These are phyloP conservation scores for Amazona vittata DNA, from an alignment of 2,113 vertebrate species.

Conservation along the genomic window DNA sequence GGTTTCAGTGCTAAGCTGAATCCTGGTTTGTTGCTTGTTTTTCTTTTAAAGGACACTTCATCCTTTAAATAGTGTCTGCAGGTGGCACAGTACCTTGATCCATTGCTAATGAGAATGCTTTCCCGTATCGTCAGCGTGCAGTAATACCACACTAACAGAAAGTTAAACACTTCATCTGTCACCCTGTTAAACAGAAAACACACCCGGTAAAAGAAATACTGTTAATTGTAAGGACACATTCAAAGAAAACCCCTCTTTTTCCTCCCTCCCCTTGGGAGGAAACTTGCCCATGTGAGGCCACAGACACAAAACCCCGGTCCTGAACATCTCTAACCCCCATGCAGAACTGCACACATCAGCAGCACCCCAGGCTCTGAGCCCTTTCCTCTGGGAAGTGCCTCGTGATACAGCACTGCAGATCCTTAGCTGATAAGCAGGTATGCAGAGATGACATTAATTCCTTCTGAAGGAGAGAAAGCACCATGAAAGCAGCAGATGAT, in stretches of 20 bases:
- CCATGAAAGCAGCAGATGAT: conserved; percentile 27
- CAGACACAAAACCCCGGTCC: neutral
- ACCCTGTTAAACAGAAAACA: conserved; percentile 77
- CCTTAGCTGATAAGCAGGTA: conserved; percentile 9
- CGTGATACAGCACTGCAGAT: neutral
- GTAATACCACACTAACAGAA: conserved; percentile 97
- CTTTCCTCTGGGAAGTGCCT: neutral
- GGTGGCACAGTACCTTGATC: conserved; percentile 84
- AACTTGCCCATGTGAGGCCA: neutral
- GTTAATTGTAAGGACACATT: neutral
- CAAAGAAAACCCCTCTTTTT: neutral
- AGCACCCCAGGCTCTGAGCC: neutral
- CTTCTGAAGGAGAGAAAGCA: conserved; percentile 50
- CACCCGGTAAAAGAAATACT: neutral
- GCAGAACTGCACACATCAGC: neutral
- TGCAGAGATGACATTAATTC: conserved; percentile 14
- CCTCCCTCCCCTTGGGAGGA: neutral
- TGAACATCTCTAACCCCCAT: neutral
- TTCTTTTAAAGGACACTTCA: neutral
- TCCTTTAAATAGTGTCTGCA: neutral
- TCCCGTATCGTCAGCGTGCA: conserved; percentile 96
- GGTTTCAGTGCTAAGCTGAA: neutral
- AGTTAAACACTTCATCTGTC: conserved; percentile 97
- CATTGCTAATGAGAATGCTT: conserved; percentile 95
- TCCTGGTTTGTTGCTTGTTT: neutral